phyloP scores from a whole-genome alignment of 92 coral and sea anemone genomes.

The Ricordea florida region DNA sequence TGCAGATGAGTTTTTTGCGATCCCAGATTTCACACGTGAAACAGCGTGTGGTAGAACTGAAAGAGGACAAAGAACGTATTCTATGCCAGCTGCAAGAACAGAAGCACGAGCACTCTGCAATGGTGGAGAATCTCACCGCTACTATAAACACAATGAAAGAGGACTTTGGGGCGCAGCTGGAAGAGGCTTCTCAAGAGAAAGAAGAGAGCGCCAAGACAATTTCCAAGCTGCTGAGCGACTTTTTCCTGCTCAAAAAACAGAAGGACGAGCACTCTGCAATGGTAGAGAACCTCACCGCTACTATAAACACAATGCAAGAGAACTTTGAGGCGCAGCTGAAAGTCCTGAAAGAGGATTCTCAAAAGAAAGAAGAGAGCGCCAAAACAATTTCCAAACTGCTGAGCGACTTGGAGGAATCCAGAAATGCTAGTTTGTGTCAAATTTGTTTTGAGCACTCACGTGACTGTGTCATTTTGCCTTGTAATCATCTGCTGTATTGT shows the following conservation, averaged over 20 bases:
- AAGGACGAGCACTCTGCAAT: not conserved
- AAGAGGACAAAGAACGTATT: not conserved
- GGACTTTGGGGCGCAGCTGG: no score
- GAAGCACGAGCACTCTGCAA: no score
- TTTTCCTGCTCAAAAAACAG: no score
- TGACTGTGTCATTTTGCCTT: slow-evolving; percentile 74
- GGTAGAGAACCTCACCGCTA: not conserved
- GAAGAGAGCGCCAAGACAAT: no score
- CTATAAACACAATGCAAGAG: not conserved
- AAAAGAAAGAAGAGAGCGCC: not conserved
- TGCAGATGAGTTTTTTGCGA: not conserved
- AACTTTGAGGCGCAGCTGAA: not conserved
- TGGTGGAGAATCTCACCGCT: no score
- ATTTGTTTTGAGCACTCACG: slow-evolving; percentile 64
- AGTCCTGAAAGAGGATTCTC: not conserved
- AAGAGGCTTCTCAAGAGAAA: no score
- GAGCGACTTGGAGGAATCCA: slow-evolving; percentile 18
- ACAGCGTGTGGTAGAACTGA: not conserved
- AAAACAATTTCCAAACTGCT: not conserved
- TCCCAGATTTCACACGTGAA: not conserved
- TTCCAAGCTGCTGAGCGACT: no score
- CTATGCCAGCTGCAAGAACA: slow-evolving; percentile 7
- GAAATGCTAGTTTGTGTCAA: slow-evolving; percentile 44
- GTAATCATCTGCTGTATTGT: slow-evolving; percentile 71
- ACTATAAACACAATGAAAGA: no score